Evolutionary conservation across 2,113 vertebrate species (phyloP).

Genomic region (Gobius niger): DNA sequence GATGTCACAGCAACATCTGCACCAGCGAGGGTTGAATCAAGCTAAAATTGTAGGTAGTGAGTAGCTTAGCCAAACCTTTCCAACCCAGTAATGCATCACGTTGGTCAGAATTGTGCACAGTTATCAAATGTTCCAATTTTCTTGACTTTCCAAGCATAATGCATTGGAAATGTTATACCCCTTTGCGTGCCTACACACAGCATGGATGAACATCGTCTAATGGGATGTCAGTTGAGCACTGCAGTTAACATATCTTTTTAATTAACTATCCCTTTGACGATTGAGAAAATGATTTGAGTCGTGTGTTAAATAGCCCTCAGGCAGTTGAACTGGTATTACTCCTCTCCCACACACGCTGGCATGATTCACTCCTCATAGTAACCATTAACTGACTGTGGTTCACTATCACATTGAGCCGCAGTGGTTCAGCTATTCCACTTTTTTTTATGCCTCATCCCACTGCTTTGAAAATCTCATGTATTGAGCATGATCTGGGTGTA

Average conservation of each 20-base stretch:
- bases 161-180: too few relatives aligned
- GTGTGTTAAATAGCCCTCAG: constrained; percentile 18
- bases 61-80: too few relatives aligned
- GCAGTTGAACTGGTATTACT: constrained; percentile 29
- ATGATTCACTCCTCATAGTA: constrained; percentile 32
- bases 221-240: neutral
- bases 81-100: too few relatives aligned
- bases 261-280: constrained; percentile 18
- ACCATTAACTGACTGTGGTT: constrained; percentile 21
- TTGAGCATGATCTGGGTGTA: constrained; percentile 3
- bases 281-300: constrained; percentile 13
- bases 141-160: too few relatives aligned
- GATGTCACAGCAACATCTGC: too few relatives aligned
- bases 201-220: too few relatives aligned
- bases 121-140: too few relatives aligned
- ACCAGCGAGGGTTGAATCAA: too few relatives aligned
- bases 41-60: too few relatives aligned
- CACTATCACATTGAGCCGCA: neutral
- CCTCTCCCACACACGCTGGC: constrained; percentile 31
- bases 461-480: neutral
- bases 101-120: too few relatives aligned
- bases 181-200: too few relatives aligned
- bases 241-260: constrained; percentile 10
- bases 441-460: neutral
- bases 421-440: constrained; percentile 5